phyloP scores from a whole-genome alignment of 2,888 invertebrate species.

The Theodoxus fluviatilis region DNA sequence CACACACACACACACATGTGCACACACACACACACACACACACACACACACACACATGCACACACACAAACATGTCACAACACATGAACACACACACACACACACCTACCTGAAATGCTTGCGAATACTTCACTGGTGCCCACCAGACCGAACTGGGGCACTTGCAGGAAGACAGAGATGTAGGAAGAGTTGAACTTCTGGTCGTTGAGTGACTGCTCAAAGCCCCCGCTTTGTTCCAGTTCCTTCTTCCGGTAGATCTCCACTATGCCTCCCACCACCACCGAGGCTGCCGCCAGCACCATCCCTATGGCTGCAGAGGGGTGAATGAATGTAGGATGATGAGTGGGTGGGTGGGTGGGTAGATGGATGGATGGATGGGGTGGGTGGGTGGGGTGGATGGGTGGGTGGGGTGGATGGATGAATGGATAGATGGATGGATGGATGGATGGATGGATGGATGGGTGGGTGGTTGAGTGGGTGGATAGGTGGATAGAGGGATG shows the following conservation, averaged over 20 bases:
- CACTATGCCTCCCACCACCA: conserved; percentile 52
- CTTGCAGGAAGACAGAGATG: conserved; percentile 51
- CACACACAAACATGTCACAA: neutral
- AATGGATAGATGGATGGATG: no score
- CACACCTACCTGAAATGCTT: conserved; percentile 48
- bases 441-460: no score
- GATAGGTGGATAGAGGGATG: no score
- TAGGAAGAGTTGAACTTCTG: conserved; percentile 50
- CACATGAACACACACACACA: neutral
- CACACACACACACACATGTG: neutral
- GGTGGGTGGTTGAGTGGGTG: no score
- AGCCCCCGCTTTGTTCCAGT: conserved; percentile 34
- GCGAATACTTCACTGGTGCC: conserved; percentile 59
- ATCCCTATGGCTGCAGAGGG: conserved; percentile 49
- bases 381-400: no score
- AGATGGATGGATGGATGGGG: no score
- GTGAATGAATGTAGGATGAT: neutral
- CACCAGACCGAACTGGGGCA: conserved; percentile 55
- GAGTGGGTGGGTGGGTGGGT: no score
- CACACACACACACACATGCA: neutral
- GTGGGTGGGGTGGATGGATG: no score
- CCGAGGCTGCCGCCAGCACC: conserved; percentile 45
- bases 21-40: neutral
- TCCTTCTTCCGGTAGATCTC: conserved; percentile 55
- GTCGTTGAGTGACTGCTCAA: conserved; percentile 44